These are phyloP conservation scores for Malacoraja senta DNA, from an alignment of 2,797 vertebrate species.

Conservation along the genomic window DNA sequence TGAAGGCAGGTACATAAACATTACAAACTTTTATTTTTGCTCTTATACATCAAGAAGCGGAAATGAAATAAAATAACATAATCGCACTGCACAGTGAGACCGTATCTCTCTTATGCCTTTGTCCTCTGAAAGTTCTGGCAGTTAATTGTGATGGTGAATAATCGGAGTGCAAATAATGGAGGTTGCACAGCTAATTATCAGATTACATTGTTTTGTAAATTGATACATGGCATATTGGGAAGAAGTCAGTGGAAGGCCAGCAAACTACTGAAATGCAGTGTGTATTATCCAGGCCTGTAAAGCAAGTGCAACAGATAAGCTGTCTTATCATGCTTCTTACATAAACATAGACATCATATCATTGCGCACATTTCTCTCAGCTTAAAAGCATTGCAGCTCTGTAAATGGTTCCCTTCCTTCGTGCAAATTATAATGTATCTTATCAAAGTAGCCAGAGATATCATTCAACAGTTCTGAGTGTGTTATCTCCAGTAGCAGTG, in stretches of 20 bases:
- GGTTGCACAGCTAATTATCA: conserved; percentile 17
- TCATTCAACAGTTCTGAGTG: neutral
- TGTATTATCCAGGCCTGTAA: neutral
- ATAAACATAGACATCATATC: neutral
- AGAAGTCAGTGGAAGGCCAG: conserved; percentile 14
- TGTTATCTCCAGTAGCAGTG: neutral
- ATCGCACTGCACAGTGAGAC: neutral
- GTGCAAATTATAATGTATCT: neutral
- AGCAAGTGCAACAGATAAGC: neutral
- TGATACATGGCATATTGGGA: conserved; percentile 19
- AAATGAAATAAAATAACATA: neutral
- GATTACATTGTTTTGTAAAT: conserved; percentile 35
- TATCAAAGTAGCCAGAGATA: neutral
- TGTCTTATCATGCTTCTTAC: neutral
- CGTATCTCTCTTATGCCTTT: neutral
- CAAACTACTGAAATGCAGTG: neutral
- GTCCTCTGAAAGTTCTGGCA: conserved; percentile 20
- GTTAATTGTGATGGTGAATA: conserved; percentile 26
- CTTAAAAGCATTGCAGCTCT: neutral
- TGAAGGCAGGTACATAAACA: neutral
- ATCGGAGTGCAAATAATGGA: conserved; percentile 27
- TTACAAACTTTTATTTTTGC: neutral
- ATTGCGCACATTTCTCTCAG: neutral
- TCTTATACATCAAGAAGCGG: neutral
- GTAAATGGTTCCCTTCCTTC: neutral